Evolutionary conservation across 2,113 vertebrate species (phyloP), one percentile per base, ranked within the genome.

Genomic region (Sceloporus tristichus): DNA sequence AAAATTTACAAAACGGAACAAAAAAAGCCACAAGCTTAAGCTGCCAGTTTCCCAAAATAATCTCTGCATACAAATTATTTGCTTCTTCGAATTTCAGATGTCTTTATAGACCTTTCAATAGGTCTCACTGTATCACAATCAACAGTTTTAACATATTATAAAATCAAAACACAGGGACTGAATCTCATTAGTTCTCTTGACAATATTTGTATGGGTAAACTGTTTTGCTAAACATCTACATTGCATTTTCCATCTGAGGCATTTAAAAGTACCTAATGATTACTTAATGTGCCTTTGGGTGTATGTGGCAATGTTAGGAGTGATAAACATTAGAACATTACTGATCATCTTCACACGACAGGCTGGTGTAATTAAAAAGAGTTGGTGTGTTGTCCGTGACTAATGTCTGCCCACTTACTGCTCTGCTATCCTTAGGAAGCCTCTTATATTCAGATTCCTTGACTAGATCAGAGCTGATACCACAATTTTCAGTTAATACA

Each of bases 221-320:
- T 59, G 27, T n/a, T 0, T 0, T 85, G 42, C 21, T 56, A 53
- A 82, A 56, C 11, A 14, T 77, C 38, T 42, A 14, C 54, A 70
- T 16, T n/a, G 6, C 53, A 11, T 78, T n/a, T 9, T 3, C 18
- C n/a, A n/a, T 70, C 8, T 25, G 48, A n/a, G 48, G 2, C 71
- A 14, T 42, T 56, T n/a, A 6, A 11, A 2, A 9, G 0, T 0
- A 3, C 4, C 10, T 11, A 66, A 0, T 0, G 19, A 4, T 85
- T 85, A 34, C 65, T 83, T 78, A 38, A 70, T 1, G 1, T 18
- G 29, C 9, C 11, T 42, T 48, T 59, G 87, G n/a, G 25, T 48
- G n/a, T 10, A n/a, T 18, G 79, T 40, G 70, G 3, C 68, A 27
- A n/a, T 68, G 27, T 87, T 29, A 48, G 73, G 66, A 70, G 16